Evolutionary conservation across 2,888 invertebrate species (phyloP).

Genomic region (Sphinx pinastri): DNA sequence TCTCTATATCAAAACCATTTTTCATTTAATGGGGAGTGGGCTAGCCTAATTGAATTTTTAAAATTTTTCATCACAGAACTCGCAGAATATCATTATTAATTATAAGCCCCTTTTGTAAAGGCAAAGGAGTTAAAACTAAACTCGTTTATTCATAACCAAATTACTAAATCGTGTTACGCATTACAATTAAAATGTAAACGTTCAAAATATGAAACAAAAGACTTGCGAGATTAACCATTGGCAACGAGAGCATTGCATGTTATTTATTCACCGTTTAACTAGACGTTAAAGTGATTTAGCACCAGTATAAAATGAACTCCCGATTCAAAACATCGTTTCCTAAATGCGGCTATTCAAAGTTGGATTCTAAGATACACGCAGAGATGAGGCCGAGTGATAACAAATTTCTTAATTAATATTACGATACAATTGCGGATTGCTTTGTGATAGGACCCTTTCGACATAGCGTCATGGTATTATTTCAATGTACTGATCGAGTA

Average conservation of each 20-base stretch:
- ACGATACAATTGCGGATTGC: constrained; percentile 53
- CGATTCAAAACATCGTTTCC: background rate
- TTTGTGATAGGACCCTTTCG: constrained; percentile 43
- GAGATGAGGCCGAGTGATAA: constrained; percentile 69
- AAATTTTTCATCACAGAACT: too few species aligned
- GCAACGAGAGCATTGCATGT: constrained; percentile 38
- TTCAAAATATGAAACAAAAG: constrained; percentile 30
- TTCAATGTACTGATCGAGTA: background rate
- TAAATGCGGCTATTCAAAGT: constrained; percentile 10
- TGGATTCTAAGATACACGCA: constrained; percentile 42
- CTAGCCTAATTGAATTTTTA: too few species aligned
- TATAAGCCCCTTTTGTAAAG: background rate
- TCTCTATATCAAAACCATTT: too few species aligned
- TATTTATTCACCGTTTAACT: constrained; percentile 51
- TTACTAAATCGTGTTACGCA: constrained; percentile 13
- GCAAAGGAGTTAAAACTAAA: background rate
- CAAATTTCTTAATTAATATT: constrained; percentile 72
- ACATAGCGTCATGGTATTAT: constrained; percentile 35
- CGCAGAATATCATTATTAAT: background rate
- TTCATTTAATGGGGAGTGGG: too few species aligned
- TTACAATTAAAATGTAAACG: constrained; percentile 24
- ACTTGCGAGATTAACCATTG: constrained; percentile 36
- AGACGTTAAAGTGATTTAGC: constrained; percentile 39
- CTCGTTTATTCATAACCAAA: constrained; percentile 6
- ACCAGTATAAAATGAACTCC: constrained; percentile 46